Evolutionary conservation across 2,888 invertebrate species (phyloP).

Genomic region (Stenurella melanura): DNA sequence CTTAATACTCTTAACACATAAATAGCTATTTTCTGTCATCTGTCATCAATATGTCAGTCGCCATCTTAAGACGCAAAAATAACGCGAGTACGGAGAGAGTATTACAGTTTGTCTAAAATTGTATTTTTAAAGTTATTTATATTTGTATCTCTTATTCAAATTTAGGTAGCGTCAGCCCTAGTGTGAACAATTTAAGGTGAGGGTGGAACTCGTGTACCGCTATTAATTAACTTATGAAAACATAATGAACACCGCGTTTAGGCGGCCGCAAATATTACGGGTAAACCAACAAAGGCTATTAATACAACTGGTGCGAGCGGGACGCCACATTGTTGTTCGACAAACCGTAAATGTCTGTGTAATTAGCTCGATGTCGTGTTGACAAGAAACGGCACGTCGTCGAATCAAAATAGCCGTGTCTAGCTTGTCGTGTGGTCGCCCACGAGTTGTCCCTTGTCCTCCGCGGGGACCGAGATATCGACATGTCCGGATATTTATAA

Average conservation of each 20-base stretch:
- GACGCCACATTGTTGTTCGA: constrained; percentile 50
- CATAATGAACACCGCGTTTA: constrained; percentile 23
- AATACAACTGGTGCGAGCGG: constrained; percentile 46
- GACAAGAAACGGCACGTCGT: constrained; percentile 49
- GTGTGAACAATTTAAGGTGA: no score
- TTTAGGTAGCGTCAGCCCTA: no score
- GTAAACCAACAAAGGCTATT: constrained; percentile 43
- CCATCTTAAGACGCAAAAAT: no score
- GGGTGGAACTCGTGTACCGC: background rate
- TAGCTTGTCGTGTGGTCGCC: constrained; percentile 49
- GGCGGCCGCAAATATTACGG: constrained; percentile 31
- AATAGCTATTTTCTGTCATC: no score
- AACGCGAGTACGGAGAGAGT: no score
- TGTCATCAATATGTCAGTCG: no score
- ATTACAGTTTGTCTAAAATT: no score
- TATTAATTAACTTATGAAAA: constrained; percentile 33
- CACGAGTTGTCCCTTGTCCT: constrained; percentile 41
- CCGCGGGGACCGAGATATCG: constrained; percentile 25
- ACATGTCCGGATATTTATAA: constrained; percentile 35
- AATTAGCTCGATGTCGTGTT: constrained; percentile 54
- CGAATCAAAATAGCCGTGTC: constrained; percentile 53
- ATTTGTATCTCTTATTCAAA: no score
- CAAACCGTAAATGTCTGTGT: constrained; percentile 54
- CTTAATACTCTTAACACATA: no score
- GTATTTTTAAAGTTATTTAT: no score